A percentile compares a stretch with the other conserved stretches of the same genome.
Evolutionary conservation across 2,797 vertebrate genomes (phyloP).

Genomic region (Falco naumanni): DNA sequence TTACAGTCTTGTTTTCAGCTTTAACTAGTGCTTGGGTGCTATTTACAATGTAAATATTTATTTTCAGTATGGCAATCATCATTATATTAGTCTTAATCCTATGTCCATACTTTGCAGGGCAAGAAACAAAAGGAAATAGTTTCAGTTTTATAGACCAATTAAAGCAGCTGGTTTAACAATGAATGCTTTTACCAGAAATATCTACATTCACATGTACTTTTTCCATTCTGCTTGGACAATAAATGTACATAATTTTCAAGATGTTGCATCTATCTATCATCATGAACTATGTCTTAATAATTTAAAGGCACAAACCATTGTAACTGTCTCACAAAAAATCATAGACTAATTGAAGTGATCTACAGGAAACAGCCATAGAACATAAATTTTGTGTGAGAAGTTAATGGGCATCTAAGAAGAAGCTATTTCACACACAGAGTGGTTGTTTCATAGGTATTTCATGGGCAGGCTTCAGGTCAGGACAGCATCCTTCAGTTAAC

Average conservation of each 20-base stretch:
- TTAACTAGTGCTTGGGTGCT: conserved; percentile 4
- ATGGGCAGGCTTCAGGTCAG: not conserved
- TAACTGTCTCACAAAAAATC: not conserved
- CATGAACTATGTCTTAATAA: not conserved
- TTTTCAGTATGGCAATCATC: conserved; percentile 13
- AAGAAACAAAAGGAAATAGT: conserved; percentile 11
- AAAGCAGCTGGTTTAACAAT: conserved; percentile 18
- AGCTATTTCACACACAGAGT: not conserved
- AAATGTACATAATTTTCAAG: not conserved
- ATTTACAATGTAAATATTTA: conserved; percentile 53
- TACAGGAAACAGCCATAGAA: not conserved
- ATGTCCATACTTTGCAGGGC: not conserved
- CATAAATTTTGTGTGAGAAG: not conserved
- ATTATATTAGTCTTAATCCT: not conserved
- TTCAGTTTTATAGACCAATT: conserved; percentile 1
- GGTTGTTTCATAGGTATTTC: not conserved
- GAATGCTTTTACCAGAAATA: not conserved
- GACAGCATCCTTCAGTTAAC: not conserved
- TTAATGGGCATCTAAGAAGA: not conserved
- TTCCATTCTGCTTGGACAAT: not conserved
- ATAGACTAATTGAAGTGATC: not conserved
- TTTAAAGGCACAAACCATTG: not conserved
- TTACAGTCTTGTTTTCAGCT: conserved; percentile 20
- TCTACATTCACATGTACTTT: not conserved
- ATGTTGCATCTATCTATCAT: not conserved